These are phyloP conservation scores for Drosophila helvetica DNA, from an alignment of 2,888 invertebrate species.

Conservation along the genomic window DNA sequence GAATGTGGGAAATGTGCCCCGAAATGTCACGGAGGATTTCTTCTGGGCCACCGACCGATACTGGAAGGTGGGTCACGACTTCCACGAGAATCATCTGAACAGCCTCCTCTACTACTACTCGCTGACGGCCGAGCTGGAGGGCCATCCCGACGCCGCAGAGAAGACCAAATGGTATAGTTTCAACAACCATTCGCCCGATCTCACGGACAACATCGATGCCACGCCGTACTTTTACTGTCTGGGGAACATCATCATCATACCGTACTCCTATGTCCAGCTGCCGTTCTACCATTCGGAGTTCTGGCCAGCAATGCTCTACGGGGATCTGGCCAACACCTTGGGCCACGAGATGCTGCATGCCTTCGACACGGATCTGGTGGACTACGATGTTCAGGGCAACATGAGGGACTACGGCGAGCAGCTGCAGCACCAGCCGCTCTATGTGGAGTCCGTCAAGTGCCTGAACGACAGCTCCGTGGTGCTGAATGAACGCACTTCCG, in stretches of 20 bases:
- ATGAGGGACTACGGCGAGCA: slow-evolving; percentile 59
- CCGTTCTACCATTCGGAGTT: slow-evolving; percentile 74
- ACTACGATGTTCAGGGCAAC: slow-evolving; percentile 68
- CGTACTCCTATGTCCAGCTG: slow-evolving; percentile 72
- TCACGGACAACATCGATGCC: slow-evolving; percentile 71
- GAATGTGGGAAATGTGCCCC: slow-evolving; percentile 77
- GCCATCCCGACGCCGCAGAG: slow-evolving; percentile 20
- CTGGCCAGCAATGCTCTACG: slow-evolving; percentile 77
- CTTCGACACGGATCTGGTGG: slow-evolving; percentile 71
- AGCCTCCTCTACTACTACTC: slow-evolving; percentile 63
- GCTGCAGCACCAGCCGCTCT: slow-evolving; percentile 50
- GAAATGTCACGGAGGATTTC: slow-evolving; percentile 56
- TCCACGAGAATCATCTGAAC: slow-evolving; percentile 73
- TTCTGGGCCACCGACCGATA: slow-evolving; percentile 53
- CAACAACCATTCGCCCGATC: slow-evolving; percentile 69
- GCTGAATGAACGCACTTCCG: slow-evolving; percentile 73
- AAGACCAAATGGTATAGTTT: slow-evolving; percentile 64
- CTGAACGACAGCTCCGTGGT: slow-evolving; percentile 53
- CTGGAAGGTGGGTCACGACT: slow-evolving; percentile 60
- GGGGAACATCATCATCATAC: slow-evolving; percentile 72
- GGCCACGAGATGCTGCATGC: slow-evolving; percentile 80
- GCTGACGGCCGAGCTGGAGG: slow-evolving; percentile 53
- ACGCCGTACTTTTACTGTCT: slow-evolving; percentile 75
- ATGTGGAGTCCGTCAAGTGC: slow-evolving; percentile 55
- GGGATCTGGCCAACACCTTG: slow-evolving; percentile 76